Evolutionary conservation across 1,140 invertebrate genomes (phyloP).

Genomic region (Ostrea edulis): DNA sequence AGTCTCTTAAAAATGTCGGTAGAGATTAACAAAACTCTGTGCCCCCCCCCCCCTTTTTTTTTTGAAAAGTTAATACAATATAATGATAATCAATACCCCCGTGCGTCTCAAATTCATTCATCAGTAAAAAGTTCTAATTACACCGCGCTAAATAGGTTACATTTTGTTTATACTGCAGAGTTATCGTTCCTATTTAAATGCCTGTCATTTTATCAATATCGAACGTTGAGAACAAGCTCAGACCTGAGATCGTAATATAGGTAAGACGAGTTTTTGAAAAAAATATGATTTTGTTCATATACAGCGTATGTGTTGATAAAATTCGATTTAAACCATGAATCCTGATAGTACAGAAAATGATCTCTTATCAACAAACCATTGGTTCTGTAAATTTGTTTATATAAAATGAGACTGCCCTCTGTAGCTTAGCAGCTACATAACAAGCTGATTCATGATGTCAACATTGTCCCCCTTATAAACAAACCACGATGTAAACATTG

Average conservation of each 20-base stretch:
- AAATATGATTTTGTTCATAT: neutral
- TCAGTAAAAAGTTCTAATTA: no score
- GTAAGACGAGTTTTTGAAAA: neutral
- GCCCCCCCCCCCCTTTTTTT: no score
- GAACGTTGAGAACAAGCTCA: neutral
- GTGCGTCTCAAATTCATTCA: no score
- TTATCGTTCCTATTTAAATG: conserved; percentile 35
- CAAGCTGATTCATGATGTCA: conserved; percentile 9
- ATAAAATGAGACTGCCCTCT: neutral
- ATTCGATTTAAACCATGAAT: no score
- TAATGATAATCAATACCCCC: no score
- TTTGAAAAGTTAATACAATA: no score
- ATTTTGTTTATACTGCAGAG: neutral
- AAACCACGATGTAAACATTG: conserved; percentile 6
- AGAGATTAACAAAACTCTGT: no score
- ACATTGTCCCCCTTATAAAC: conserved; percentile 7
- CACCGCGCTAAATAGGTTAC: no score
- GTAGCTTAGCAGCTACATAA: neutral
- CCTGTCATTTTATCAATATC: conserved; percentile 13
- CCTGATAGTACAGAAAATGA: no score
- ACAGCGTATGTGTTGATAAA: no score
- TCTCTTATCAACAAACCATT: no score
- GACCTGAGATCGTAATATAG: neutral
- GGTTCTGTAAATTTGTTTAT: neutral
- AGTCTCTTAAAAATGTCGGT: no score